Percentiles rank a stretch among this genome's conserved stretches.
Evolutionary conservation across 2,888 invertebrate genomes (phyloP).

Genomic region (Cheilosia soror): DNA sequence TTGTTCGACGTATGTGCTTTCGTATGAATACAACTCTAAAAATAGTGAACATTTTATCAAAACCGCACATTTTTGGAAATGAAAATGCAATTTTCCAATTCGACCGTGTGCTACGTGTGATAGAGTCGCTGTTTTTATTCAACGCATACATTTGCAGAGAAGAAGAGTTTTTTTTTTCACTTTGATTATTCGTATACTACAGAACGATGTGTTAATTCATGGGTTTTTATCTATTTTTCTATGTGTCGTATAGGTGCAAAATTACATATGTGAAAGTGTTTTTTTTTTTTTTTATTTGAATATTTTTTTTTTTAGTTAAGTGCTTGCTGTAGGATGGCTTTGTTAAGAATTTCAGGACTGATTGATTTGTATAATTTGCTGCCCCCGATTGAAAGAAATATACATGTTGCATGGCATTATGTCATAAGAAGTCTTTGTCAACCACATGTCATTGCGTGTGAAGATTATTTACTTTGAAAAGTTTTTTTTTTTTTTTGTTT

Average conservation of each 20-base stretch:
- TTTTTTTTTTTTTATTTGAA: conserved; percentile 3
- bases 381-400: background rate
- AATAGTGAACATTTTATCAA: conserved; percentile 31
- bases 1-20: conserved; percentile 4
- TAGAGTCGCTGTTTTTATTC: conserved; percentile 52
- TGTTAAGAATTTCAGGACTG: background rate
- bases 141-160: conserved; percentile 65
- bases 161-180: conserved; percentile 19
- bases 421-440: background rate
- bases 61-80: background rate
- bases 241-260: conserved; percentile 10
- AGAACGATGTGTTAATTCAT: conserved; percentile 59
- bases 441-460: background rate
- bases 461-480: background rate
- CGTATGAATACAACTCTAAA: conserved; percentile 25
- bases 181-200: conserved; percentile 48
- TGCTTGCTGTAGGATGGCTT: background rate
- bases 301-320: background rate
- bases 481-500: background rate
- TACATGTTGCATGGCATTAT: conserved; percentile 26
- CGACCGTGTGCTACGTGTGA: conserved; percentile 41
- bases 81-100: conserved; percentile 61
- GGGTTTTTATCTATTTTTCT: conserved; percentile 31
- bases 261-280: conserved; percentile 17
- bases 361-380: background rate